Conservation (phyloP, 2,888 invertebrate species). For the Clunio marinus region DNA sequence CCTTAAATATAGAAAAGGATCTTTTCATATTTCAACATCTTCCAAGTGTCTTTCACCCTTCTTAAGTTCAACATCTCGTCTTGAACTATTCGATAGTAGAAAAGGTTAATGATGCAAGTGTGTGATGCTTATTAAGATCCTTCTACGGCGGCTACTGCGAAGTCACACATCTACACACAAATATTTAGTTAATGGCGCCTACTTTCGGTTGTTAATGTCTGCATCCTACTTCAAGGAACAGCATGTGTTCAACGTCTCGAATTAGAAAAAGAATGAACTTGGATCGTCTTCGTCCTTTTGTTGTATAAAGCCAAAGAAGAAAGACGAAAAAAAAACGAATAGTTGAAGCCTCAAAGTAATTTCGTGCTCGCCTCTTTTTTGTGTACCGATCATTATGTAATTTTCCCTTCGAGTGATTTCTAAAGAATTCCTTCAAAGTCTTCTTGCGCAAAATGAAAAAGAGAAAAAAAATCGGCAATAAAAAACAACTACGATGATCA, state of each 20-base stretch:
- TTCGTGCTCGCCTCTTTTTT: conserved; percentile 7
- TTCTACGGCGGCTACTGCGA: not conserved
- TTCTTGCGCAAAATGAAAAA: not conserved
- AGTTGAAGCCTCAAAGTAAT: not conserved
- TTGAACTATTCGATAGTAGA: not conserved
- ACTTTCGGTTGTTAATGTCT: not conserved
- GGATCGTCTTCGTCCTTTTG: not conserved
- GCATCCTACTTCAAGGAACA: conserved; percentile 21
- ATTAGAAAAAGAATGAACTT: too few relatives aligned
- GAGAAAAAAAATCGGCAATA: too few relatives aligned
- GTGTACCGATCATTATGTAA: conserved; percentile 17
- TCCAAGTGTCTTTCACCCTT: not conserved
- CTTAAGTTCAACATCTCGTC: not conserved
- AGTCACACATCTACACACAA: not conserved
- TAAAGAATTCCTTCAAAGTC: not conserved
- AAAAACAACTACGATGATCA: too few relatives aligned
- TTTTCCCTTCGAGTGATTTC: conserved; percentile 22
- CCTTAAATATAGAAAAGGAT: not conserved
- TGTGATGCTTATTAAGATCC: not conserved
- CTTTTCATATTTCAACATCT: not conserved
- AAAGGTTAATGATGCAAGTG: conserved; percentile 22
- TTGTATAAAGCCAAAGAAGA: not conserved
- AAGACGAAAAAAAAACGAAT: not conserved
- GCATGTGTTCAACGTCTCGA: conserved; percentile 22
- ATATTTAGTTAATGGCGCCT: conserved; percentile 7